Evolutionary conservation across 2,113 vertebrate genomes (phyloP).

Genomic region (Seriola dumerili): DNA sequence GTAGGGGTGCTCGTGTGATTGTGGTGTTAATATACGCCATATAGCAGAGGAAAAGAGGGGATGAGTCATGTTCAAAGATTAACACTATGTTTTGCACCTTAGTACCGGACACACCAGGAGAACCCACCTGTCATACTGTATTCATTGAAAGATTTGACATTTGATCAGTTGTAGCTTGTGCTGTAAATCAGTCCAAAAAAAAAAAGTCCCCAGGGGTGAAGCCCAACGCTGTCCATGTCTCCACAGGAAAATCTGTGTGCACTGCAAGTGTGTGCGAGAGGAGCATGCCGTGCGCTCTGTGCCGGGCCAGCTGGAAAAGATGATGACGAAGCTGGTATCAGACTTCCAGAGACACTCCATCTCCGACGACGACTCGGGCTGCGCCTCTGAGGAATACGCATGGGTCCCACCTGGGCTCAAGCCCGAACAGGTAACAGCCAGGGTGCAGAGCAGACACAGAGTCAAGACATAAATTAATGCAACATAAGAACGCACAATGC

Average conservation of each 20-base stretch:
- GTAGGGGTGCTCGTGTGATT: slow-evolving; percentile 17
- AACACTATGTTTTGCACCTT: slow-evolving; percentile 1
- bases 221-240: slow-evolving; percentile 23
- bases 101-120: slow-evolving; percentile 30
- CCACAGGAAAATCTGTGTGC: slow-evolving; percentile 92
- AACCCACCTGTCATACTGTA: background rate
- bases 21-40: slow-evolving; percentile 1
- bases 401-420: slow-evolving; percentile 95
- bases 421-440: slow-evolving; percentile 89
- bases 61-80: background rate
- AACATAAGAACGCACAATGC: background rate
- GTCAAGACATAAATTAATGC: slow-evolving; percentile 13
- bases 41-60: background rate
- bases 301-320: slow-evolving; percentile 90
- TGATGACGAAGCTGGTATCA: slow-evolving; percentile 91
- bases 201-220: slow-evolving; percentile 25
- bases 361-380: slow-evolving; percentile 92
- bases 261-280: slow-evolving; percentile 93
- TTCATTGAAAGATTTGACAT: slow-evolving; percentile 17
- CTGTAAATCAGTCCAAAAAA: slow-evolving; percentile 44
- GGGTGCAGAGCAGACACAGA: background rate
- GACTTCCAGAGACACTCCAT: slow-evolving; percentile 93
- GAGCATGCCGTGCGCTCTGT: slow-evolving; percentile 88
- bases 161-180: slow-evolving; percentile 20
- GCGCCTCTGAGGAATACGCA: slow-evolving; percentile 92